These are phyloP conservation scores for Crypturellus undulatus DNA, from an alignment of 2,113 vertebrate genomes.

Conservation along the genomic window DNA sequence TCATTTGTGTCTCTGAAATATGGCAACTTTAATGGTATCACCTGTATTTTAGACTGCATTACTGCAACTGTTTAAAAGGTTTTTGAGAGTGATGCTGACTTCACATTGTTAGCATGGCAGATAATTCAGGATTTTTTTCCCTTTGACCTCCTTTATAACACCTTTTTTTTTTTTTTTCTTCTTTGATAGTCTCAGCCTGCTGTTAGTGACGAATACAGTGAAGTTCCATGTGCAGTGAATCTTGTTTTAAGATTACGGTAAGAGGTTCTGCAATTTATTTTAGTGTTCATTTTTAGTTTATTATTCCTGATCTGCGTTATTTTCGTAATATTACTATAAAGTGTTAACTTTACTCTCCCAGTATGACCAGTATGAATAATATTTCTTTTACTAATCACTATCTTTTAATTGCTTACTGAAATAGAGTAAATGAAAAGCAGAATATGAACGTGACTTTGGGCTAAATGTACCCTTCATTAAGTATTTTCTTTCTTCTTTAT, in stretches of 20 bases:
- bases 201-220: conserved; percentile 79
- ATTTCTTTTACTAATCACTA: conserved; percentile 69
- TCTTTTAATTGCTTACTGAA: conserved; percentile 70
- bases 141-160: background rate
- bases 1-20: background rate
- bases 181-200: conserved; percentile 84
- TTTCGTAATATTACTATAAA: conserved; percentile 70
- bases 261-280: conserved; percentile 66
- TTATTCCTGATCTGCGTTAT: conserved; percentile 52
- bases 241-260: conserved; percentile 97
- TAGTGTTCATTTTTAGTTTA: background rate
- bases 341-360: conserved; percentile 59
- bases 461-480: conserved; percentile 76
- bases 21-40: background rate
- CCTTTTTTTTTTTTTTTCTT: background rate
- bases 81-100: conserved; percentile 18
- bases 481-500: conserved; percentile 24
- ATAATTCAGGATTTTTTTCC: background rate
- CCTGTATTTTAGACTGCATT: background rate
- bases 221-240: conserved; percentile 88
- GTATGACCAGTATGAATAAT: conserved; percentile 58
- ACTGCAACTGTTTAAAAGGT: background rate
- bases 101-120: background rate
- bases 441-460: conserved; percentile 69
- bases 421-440: conserved; percentile 50